phyloP scores from a whole-genome alignment of 2,113 vertebrate species.

The Salvelinus fontinalis region DNA sequence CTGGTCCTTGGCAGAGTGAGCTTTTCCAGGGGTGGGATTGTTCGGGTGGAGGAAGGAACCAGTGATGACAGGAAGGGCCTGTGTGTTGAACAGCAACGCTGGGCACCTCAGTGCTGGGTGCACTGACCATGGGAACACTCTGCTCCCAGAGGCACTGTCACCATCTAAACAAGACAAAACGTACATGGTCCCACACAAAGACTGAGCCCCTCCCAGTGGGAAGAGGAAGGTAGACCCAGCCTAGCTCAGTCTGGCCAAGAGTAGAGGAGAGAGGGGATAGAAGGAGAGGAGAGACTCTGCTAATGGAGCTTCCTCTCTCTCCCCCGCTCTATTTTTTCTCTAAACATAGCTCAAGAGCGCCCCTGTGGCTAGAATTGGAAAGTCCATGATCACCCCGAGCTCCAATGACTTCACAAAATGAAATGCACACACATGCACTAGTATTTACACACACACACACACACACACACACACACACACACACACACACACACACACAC shows the following conservation, averaged over 20 bases:
- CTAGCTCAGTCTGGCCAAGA: neutral
- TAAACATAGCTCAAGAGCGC: slow-evolving; percentile 67
- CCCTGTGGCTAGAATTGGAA: slow-evolving; percentile 57
- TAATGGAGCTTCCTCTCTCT: slow-evolving; percentile 4
- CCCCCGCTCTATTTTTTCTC: slow-evolving; percentile 3
- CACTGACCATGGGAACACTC: slow-evolving; percentile 68
- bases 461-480: neutral
- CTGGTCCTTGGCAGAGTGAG: neutral
- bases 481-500: neutral
- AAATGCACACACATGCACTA: no score
- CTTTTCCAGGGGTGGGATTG: slow-evolving; percentile 1
- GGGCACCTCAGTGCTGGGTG: slow-evolving; percentile 28
- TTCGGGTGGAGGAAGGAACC: slow-evolving; percentile 73
- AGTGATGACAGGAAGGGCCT: slow-evolving; percentile 73
- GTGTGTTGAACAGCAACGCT: slow-evolving; percentile 41
- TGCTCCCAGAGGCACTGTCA: slow-evolving; percentile 31
- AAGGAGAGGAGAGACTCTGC: neutral
- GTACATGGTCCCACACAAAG: slow-evolving; percentile 45
- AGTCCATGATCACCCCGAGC: neutral
- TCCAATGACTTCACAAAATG: no score
- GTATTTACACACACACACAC: neutral
- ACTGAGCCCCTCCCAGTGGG: slow-evolving; percentile 41
- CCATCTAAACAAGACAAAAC: slow-evolving; percentile 59
- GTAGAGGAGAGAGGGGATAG: neutral
- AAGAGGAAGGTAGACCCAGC: neutral